Evolutionary conservation across 2,113 vertebrate species (phyloP).

Genomic region (Alouatta palliata): DNA sequence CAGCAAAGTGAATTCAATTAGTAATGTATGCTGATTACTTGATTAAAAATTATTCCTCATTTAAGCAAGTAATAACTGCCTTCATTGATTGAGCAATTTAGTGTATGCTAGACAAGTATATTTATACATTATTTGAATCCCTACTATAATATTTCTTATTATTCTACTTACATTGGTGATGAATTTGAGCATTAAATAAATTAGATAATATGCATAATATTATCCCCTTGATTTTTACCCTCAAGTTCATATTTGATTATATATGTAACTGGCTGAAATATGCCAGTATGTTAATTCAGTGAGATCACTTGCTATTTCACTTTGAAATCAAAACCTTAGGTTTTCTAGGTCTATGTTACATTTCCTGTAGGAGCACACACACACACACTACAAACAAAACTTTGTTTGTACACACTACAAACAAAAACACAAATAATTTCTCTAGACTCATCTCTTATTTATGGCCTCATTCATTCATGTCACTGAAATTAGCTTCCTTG

Average conservation of each 20-base stretch:
- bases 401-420: too few species aligned
- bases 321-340: neutral
- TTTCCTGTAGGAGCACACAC: neutral
- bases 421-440: neutral
- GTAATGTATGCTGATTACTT: neutral
- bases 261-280: neutral
- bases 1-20: slow-evolving; percentile 14
- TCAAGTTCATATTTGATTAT: neutral
- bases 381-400: too few species aligned
- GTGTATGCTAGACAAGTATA: neutral
- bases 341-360: neutral
- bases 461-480: neutral
- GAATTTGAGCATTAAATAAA: neutral
- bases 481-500: neutral
- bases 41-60: slow-evolving; percentile 22
- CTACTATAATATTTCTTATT: neutral
- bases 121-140: neutral
- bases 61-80: slow-evolving; percentile 40
- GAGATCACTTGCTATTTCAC: neutral
- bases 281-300: neutral
- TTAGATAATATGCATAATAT: neutral
- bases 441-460: neutral
- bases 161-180: neutral
- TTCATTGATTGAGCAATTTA: neutral
- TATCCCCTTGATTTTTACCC: neutral